Percentiles rank a stretch among this genome's conserved stretches.
Conservation (phyloP, 2,797 vertebrate species). For the Aphelocoma californica region DNA sequence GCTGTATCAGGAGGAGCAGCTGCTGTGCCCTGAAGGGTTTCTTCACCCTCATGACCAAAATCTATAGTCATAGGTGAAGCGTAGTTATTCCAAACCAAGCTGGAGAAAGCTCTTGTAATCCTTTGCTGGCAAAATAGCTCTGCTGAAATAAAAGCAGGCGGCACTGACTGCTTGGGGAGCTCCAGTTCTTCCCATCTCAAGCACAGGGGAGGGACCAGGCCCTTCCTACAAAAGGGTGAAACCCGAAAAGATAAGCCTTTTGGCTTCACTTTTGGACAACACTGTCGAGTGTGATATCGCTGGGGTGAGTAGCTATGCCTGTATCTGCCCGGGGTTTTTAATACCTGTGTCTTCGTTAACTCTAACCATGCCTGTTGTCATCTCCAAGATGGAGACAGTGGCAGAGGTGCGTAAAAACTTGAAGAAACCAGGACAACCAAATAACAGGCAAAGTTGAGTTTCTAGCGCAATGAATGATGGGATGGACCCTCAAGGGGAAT, state of each 20-base stretch:
- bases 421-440: neutral
- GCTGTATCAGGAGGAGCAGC: slow-evolving; percentile 43
- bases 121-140: slow-evolving; percentile 33
- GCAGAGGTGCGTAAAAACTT: neutral
- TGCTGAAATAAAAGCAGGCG: slow-evolving; percentile 5
- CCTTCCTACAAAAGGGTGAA: neutral
- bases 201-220: neutral
- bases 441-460: neutral
- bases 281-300: neutral
- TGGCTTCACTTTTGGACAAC: neutral
- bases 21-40: slow-evolving; percentile 42
- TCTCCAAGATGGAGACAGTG: neutral
- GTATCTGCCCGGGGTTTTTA: neutral
- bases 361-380: neutral
- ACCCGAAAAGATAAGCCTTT: neutral
- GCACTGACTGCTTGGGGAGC: neutral
- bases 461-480: neutral
- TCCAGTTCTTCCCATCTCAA: neutral
- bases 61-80: slow-evolving; percentile 44
- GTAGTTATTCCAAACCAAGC: slow-evolving; percentile 13
- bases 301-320: slow-evolving; percentile 10
- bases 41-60: slow-evolving; percentile 51
- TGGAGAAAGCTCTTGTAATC: slow-evolving; percentile 27
- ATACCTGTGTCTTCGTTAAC: neutral
- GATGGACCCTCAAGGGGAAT: neutral